Base-by-base conservation (phyloP, 1,140 invertebrate genomes). In the Drosophila tsacasi region DNA sequence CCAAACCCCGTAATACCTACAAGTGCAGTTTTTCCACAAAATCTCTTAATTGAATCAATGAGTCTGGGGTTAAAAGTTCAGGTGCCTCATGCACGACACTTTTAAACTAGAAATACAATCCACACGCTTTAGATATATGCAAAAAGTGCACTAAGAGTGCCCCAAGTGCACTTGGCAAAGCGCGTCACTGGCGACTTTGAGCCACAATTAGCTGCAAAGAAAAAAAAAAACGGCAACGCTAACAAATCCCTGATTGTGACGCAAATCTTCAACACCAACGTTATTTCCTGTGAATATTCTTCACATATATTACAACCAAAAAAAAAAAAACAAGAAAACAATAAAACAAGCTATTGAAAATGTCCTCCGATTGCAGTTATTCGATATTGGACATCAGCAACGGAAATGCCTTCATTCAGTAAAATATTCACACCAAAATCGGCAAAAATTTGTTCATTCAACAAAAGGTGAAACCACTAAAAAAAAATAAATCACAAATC, bases 361-460 rank as follows among this genome's bases (percentile, higher is more conserved):
- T 42, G 46, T 73, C 67, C 54, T 72, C 52, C 68, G 37, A 73
- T 73, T 49, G 67, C 69, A 73, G 69, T 72, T 60, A 79, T 69
- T 65, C 62, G 64, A 82, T 79, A 71, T 72, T 72, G 46, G 47
- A 52, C 54, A 52, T 59, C 25, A 21, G 62, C 73, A 47, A 35
- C 72, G 27, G 58, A 52, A 39, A 47, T 44, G 37, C 65, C 49
- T 81, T 73, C 79, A 82, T 82, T 82, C 79, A 82, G 64, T 37
- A 74, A 71, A 79, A 55, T 58, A 69, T 68, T 79, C 76, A 83
- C 69, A 83, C 67, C 57, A 77, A 71, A 63, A 76, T 55, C 47
- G 46, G 35, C 64, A 35, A 57, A 52, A 47, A 44, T 52, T 32
- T 32, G 60, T 78, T 79, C 76, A 79, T 79, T 79, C 76, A 79